Evolutionary conservation across 2,888 invertebrate genomes (phyloP), one percentile per base, ranked within the genome.

Genomic region (Eucriotettix oculatus): DNA sequence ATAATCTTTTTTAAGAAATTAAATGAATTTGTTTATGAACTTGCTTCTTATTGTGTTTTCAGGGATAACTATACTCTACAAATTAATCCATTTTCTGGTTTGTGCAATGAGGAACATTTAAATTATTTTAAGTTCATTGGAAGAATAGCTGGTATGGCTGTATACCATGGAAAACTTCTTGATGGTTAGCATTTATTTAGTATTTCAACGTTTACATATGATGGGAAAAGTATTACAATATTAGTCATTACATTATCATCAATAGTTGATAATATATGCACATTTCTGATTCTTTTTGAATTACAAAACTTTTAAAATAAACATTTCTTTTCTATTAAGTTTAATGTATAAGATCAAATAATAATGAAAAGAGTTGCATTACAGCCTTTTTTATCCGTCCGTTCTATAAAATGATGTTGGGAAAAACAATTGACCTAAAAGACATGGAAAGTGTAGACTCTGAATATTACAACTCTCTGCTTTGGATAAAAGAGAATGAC

Each of bases 371-470:
- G n/a, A n/a, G 60, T 63, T 59, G 62, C 63, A 64, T 64, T 48
- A 9, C 75, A 92, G 96, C 96, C 57, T 99, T 98, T 77, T 99
- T 99, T 78, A 98, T 99, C 77, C 87, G 98, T 71, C 98, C 99
- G 60, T 98, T 99, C 77, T 99, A 99, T 78, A 99, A 99, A 78
- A 98, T 99, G 98, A 97, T 99, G 97, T 76, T 99, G 68, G 86
- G 87, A 64, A 97, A 97, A 77, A 76, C 85, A 57, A 98, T 98
- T 64, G 91, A 91, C 69, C 77, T 99, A 56, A 88, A 90, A 71
- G 98, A 99, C 74, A 98, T 99, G 98, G 98, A 99, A 77, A 92
- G 95, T 9, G 98, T 99, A 14, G 99, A 99, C 74, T 88, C 94
- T 3, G 98, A 98, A 75, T 99, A 99, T 75, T 96, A 95, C 75